Base-by-base conservation (phyloP, 2,113 vertebrate genomes). In the Rhadina sibilatrix region DNA sequence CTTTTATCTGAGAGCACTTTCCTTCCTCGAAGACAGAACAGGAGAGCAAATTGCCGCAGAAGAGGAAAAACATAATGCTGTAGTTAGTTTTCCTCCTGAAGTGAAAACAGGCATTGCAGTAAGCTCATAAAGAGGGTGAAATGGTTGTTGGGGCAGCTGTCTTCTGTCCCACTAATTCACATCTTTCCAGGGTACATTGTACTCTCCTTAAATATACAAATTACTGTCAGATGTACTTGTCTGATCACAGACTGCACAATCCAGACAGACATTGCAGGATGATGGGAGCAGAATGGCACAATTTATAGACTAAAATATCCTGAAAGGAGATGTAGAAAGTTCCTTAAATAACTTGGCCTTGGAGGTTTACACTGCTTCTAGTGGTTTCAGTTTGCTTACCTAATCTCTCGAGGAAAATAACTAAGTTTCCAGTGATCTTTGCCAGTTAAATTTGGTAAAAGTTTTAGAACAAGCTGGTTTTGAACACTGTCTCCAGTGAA, bases 401-500 rank as follows among this genome's bases (percentile, higher is more conserved):
- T 72, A 40, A 85, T n/a, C 14, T 89, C 87, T 80, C 1, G 0
- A 91, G 81, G 74, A 63, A 70, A 91, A 71, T 52, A 74, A 47
- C 66, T 60, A 83, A 81, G 60, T 89, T 89, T 88, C 71, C 49
- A 70, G 66, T 33, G 37, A 94, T 72, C 28, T 64, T 79, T 90
- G 30, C 69, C 33, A 69, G 42, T 81, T 84, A 49, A 61, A 68
- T 84, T 56, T 65, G 35, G 35, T 70, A 75, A 53, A 69, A 80
- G 77, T 94, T 96, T 92, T 91, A 90, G 89, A 89, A 60, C 27
- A 37, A 87, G 22, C 42, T 95, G 33, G 3, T 80, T 96, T 93
- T 80, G 78, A 96, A 59, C 28, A 42, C 37, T 46, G 15, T 74
- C 54, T 78, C 61, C 16, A 64, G 22, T 25, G 23, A 87, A 88